phyloP scores from a whole-genome alignment of 2,888 invertebrate species.

The Pollenia labialis region DNA sequence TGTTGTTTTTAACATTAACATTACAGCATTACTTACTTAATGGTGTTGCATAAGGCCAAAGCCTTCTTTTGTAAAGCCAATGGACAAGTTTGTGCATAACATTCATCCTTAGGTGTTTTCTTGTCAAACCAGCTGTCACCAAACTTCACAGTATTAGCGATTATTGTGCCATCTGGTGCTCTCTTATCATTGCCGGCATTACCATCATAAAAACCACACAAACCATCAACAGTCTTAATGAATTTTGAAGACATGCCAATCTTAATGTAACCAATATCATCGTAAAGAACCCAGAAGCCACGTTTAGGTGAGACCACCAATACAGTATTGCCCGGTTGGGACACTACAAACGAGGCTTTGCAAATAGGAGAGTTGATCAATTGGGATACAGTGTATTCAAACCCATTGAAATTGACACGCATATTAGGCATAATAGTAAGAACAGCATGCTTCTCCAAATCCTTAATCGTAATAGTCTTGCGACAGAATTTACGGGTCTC shows the following conservation, averaged over 20 bases:
- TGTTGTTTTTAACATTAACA: background rate
- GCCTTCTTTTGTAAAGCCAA: constrained; percentile 87
- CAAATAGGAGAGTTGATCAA: constrained; percentile 82
- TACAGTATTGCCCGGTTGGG: constrained; percentile 88
- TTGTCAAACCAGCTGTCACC: constrained; percentile 90
- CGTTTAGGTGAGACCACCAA: constrained; percentile 89
- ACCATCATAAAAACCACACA: constrained; percentile 92
- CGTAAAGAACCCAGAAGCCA: constrained; percentile 90
- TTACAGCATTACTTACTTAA: constrained; percentile 86
- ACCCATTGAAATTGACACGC: constrained; percentile 88
- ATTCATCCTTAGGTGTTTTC: constrained; percentile 83
- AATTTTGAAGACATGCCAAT: constrained; percentile 88
- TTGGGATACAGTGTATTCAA: constrained; percentile 84
- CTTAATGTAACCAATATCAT: constrained; percentile 88
- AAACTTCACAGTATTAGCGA: constrained; percentile 88
- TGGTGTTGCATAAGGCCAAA: constrained; percentile 88
- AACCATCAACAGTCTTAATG: constrained; percentile 88
- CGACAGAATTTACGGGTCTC: constrained; percentile 85
- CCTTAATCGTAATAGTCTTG: constrained; percentile 87
- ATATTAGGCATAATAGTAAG: constrained; percentile 85
- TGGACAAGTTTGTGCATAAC: constrained; percentile 87
- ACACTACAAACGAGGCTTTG: constrained; percentile 87
- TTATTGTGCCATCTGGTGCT: constrained; percentile 87
- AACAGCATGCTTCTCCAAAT: constrained; percentile 85
- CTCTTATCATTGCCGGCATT: constrained; percentile 88